Evolutionary conservation across 2,797 vertebrate genomes (phyloP), one percentile per base, ranked within the genome.

Genomic region (Hypotaenidia okinawae): DNA sequence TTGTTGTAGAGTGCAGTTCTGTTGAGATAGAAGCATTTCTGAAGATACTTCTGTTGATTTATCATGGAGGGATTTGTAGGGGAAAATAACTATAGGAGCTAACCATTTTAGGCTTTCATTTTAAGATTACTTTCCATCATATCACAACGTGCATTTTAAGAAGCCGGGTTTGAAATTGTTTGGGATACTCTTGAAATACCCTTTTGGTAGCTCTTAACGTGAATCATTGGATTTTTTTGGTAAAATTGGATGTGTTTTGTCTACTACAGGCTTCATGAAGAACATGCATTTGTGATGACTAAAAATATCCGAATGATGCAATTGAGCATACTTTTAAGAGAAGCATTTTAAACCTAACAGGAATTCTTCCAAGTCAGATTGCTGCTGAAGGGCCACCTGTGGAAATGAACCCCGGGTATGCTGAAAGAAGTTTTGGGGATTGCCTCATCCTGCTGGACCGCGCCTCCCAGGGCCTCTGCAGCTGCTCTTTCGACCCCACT

Each of bases 241-340:
- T 90, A 41, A 78, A 68, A 19, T 2, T 14, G 4, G 9, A 28
- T 55, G 59, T 77, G 16, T 70, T 47, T 49, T 67, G 25, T 41
- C 11, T 13, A 0, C 43, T 43, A 21, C 21, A 51, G 10, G 37
- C 35, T 64, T 66, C 24, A 33, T 6, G 73, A 72, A 79, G 74
- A 75, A 37, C 5, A 7, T 2, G 18, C 0, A 0, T 27, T 19
- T 54, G 10, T 2, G 28, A 18, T 35, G 28, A 68, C 25, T 52
- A 11, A 63, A 84, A 67, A 4, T 7, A 57, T 17, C 30, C 0
- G 6, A 9, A 14, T 0, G 12, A 16, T 17, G 17, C 13, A 8
- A 51, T 41, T 78, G 4, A 3, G 25, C 1, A 13, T 7, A 2
- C 25, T 32, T 55, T 30, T 19, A 5, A 49, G 47, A 49, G 22